phyloP scores from a whole-genome alignment of 2,888 invertebrate genomes.

The Helleia helle region DNA sequence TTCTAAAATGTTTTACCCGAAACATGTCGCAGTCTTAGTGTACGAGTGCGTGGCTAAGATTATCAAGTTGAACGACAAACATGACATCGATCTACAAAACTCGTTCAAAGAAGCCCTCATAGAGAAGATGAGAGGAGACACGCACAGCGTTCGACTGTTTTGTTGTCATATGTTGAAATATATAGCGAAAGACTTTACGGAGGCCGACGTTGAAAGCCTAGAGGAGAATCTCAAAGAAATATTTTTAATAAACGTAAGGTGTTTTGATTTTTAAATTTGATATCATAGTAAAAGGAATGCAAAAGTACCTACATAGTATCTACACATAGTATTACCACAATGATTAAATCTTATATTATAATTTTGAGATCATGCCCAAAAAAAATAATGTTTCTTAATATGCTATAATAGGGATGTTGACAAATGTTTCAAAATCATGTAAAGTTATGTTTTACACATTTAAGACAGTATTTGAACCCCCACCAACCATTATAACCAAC shows the following conservation, averaged over 20 bases:
- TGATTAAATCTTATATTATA: no score
- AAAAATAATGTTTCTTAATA: no score
- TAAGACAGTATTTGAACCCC: no score
- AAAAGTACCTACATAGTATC: no score
- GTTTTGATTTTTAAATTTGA: no score
- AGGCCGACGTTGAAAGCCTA: conserved; percentile 32
- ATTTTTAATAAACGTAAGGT: conserved; percentile 49
- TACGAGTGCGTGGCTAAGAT: conserved; percentile 57
- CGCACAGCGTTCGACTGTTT: conserved; percentile 47
- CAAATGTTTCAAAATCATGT: no score
- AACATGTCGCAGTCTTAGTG: conserved; percentile 46
- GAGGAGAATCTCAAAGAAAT: conserved; percentile 37
- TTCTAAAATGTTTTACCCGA: conserved; percentile 47
- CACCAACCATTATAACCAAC: no score
- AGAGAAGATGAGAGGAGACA: conserved; percentile 36
- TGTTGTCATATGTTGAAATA: conserved; percentile 46
- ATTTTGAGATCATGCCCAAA: no score
- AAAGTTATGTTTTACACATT: no score
- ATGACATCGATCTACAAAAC: conserved; percentile 29
- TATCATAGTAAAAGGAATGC: no score
- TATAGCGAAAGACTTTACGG: conserved; percentile 27
- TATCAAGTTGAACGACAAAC: conserved; percentile 31
- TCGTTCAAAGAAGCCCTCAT: conserved; percentile 36
- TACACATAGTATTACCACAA: no score
- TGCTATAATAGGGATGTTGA: no score